Conservation (phyloP, 2,888 invertebrate species). For the Sinhomidia bicolor region DNA sequence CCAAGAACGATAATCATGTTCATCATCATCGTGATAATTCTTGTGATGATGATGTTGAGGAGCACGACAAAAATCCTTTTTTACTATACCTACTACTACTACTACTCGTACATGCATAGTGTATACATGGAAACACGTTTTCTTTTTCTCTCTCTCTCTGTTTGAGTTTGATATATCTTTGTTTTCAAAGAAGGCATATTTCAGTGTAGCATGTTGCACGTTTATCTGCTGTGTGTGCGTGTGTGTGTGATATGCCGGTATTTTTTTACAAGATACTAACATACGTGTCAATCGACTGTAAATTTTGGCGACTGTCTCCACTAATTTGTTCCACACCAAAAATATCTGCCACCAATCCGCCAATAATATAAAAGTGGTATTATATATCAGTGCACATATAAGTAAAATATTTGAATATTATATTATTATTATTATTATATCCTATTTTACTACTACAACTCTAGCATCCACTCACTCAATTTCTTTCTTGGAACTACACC, state of each 20-base stretch:
- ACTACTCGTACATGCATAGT: background rate
- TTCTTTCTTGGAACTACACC: conserved; percentile 80
- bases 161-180: too few species aligned
- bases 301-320: conserved; percentile 81
- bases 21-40: conserved; percentile 23
- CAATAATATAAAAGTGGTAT: conserved; percentile 19
- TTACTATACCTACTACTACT: too few species aligned
- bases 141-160: too few species aligned
- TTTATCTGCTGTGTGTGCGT: too few species aligned
- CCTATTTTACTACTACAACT: too few species aligned
- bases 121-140: background rate
- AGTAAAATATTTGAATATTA: conserved; percentile 8
- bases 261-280: conserved; percentile 60
- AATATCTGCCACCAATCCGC: conserved; percentile 80
- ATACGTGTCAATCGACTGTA: conserved; percentile 81
- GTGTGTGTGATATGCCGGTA: conserved; percentile 1
- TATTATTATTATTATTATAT: too few species aligned
- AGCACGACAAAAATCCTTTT: background rate
- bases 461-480: conserved; percentile 47
- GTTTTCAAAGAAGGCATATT: conserved; percentile 1
- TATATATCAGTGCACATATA: background rate
- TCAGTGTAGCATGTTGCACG: too few species aligned
- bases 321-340: conserved; percentile 81
- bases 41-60: too few species aligned
- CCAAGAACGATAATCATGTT: conserved; percentile 36